A percentile compares a stretch with the other conserved stretches of the same genome.
These are phyloP conservation scores for Todiramphus chloris DNA, from an alignment of 2,113 vertebrate species.

Conservation along the genomic window DNA sequence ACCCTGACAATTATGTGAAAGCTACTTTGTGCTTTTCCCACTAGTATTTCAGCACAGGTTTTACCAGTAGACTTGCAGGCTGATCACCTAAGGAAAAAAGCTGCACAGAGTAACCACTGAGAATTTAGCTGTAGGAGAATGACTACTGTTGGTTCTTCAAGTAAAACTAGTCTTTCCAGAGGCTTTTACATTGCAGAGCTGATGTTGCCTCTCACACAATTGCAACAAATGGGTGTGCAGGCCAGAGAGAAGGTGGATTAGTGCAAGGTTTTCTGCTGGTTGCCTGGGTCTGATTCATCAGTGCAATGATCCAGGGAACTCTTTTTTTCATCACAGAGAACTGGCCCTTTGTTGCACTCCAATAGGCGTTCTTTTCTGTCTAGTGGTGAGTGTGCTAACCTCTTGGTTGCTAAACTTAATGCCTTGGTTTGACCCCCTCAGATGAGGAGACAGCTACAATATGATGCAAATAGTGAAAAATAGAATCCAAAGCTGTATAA, in stretches of 20 bases:
- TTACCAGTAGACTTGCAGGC: slow-evolving; percentile 15
- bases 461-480: not conserved
- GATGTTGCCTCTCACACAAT: not conserved
- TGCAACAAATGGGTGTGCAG: slow-evolving; percentile 35
- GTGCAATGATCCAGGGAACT: not conserved
- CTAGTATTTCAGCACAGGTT: slow-evolving; percentile 1
- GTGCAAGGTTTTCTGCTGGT: not conserved
- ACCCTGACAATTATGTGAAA: slow-evolving; percentile 1
- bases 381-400: not conserved
- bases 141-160: not conserved
- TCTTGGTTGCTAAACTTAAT: not conserved
- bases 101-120: not conserved
- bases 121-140: not conserved
- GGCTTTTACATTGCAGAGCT: not conserved
- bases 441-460: not conserved
- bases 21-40: not conserved
- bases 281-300: not conserved
- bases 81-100: not conserved
- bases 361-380: not conserved
- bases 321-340: not conserved
- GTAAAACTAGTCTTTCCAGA: slow-evolving; percentile 61
- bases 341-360: not conserved
- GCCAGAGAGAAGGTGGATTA: not conserved
- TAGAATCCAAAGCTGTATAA: not conserved
- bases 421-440: not conserved